Evolutionary conservation across 2,888 invertebrate genomes (phyloP).

Genomic region (Maniola hyperantus): DNA sequence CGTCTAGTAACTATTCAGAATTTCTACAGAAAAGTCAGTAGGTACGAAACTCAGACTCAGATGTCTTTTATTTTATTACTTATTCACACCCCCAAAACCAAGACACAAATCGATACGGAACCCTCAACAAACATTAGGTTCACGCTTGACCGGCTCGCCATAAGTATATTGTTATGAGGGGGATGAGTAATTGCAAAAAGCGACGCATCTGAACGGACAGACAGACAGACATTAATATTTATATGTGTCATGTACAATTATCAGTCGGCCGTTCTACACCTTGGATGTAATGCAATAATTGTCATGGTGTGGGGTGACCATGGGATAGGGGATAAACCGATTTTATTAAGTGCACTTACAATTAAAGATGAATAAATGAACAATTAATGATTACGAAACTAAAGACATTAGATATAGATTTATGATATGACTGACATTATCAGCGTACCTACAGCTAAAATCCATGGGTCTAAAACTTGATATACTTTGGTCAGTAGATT

Average conservation of each 20-base stretch:
- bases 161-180: conserved; percentile 30
- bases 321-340: conserved; percentile 1
- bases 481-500: no score
- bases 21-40: no score
- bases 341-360: not conserved
- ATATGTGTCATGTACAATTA: conserved; percentile 60
- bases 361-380: not conserved
- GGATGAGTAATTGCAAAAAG: conserved; percentile 44
- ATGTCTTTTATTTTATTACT: not conserved
- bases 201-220: conserved; percentile 48
- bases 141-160: conserved; percentile 37
- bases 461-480: no score
- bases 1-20: no score
- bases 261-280: conserved; percentile 46
- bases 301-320: conserved; percentile 33
- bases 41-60: no score
- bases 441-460: no score
- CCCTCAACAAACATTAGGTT: conserved; percentile 29
- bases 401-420: no score
- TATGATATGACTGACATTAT: no score
- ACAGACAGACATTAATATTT: conserved; percentile 59
- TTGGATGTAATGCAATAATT: conserved; percentile 46
- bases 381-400: not conserved
- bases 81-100: conserved; percentile 1
- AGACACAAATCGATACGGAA: conserved; percentile 12